Evolutionary conservation across 92 coral and sea anemone genomes (phyloP), one percentile per base, ranked within the genome.

Genomic region (Porites cylindrica): DNA sequence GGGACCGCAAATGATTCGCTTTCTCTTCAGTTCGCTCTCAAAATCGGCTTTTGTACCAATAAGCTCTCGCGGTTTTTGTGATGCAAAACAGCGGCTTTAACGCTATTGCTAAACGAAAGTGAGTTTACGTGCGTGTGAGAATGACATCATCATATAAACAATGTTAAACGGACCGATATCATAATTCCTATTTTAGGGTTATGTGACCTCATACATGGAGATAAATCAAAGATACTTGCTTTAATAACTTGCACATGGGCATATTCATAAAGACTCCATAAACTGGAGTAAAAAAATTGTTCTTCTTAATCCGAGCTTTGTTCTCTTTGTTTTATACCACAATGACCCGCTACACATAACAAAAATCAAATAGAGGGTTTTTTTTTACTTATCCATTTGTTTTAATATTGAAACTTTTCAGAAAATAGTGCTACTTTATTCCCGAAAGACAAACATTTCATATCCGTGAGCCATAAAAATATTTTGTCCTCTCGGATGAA

Each of bases 141-240:
- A 81, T 81, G 77, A 81, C 85, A 56, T 81, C 85, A 81, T 32
- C 67, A 81, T n/a, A n/a, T 24, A 56, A 17, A 52, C 18, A 81
- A 51, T 70, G 54, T 53, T 2, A 8, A 54, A 38, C n/a, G 53
- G 11, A 12, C 2, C 75, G 52, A 51, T 81, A 9, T 81, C 60
- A 51, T 16, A 52, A 69, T 68, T 68, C n/a, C 77, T 67, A 67
- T 81, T 81, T 68, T 3, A 65, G 68, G 19, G 20, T 29, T 1
- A 14, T 8, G 4, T 77, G 59, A 62, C 66, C 58, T 47, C 19
- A 53, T 21, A 8, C 67, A 38, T 4, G 0, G 47, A 38, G 47
- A 38, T 38, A 4, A 38, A 4, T 38, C 47, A 38, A 38, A 38
- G 47, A 38, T 38, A 4, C 47, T 38, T 38, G 47, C 47, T 38